phyloP scores from a whole-genome alignment of 2,888 invertebrate species.

The Pachliopta kotzebuea region DNA sequence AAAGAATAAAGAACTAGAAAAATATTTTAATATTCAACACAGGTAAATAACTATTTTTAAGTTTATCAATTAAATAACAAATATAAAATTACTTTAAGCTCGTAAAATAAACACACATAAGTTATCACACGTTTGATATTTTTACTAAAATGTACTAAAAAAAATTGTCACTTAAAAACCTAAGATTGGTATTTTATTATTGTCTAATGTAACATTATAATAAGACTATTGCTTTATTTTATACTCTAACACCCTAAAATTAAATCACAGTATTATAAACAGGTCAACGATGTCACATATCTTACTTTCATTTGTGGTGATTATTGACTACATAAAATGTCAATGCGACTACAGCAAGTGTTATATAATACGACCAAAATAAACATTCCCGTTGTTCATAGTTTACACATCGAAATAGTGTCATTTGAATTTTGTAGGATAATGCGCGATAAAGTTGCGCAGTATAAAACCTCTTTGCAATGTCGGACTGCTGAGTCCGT shows the following conservation, averaged over 20 bases:
- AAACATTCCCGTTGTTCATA: constrained; percentile 32
- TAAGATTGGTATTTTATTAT: constrained; percentile 26
- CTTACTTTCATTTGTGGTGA: constrained; percentile 29
- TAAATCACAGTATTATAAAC: constrained; percentile 33
- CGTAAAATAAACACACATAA: constrained; percentile 7
- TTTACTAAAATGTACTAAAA: constrained; percentile 11
- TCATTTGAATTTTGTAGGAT: constrained; percentile 41
- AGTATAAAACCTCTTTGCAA: constrained; percentile 31
- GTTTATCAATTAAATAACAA: constrained; percentile 11
- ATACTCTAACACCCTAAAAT: constrained; percentile 29
- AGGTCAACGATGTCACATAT: constrained; percentile 58
- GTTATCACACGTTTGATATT: constrained; percentile 17
- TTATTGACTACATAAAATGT: constrained; percentile 41
- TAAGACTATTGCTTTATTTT: constrained; percentile 31
- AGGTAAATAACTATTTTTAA: constrained; percentile 19
- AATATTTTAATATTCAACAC: constrained; percentile 29
- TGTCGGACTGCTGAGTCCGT: constrained; percentile 28
- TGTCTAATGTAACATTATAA: constrained; percentile 20
- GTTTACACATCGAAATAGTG: constrained; percentile 22
- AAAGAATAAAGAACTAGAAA: constrained; percentile 22
- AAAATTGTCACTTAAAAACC: constrained; percentile 24
- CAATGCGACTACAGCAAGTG: constrained; percentile 49
- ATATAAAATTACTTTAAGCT: constrained; percentile 14
- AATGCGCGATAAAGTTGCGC: constrained; percentile 37
- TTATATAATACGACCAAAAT: constrained; percentile 37